Percentiles rank a stretch among this genome's conserved stretches.
These are phyloP conservation scores for Halisarca cf. caerulea DNA, from an alignment of 37 sponge, comb jelly and placozoan species.

Conservation along the genomic window DNA sequence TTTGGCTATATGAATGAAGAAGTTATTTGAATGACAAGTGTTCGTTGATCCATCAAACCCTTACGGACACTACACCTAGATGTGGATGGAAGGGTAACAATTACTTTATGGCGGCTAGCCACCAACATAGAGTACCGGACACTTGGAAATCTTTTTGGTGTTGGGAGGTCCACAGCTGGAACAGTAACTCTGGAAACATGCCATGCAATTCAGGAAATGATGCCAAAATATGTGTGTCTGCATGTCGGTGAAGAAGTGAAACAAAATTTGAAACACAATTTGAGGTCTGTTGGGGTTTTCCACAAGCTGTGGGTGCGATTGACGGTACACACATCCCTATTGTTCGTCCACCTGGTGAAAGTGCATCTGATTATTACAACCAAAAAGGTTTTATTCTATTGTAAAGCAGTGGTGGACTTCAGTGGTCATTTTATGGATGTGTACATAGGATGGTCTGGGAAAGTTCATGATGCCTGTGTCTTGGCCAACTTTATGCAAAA, in stretches of 20 bases:
- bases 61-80: too few relatives aligned
- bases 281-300: conserved; percentile 44
- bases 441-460: too few relatives aligned
- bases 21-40: too few relatives aligned
- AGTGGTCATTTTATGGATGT: too few relatives aligned
- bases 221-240: conserved; percentile 4
- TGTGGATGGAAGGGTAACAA: conserved; percentile 35
- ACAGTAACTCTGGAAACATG: conserved; percentile 29
- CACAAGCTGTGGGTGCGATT: conserved; percentile 43
- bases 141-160: conserved; percentile 33
- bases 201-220: conserved; percentile 17
- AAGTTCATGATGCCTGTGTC: too few relatives aligned
- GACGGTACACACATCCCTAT: conserved; percentile 50
- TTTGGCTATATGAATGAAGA: too few relatives aligned
- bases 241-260: conserved; percentile 6
- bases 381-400: too few relatives aligned
- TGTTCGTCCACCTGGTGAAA: conserved; percentile 13
- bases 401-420: too few relatives aligned
- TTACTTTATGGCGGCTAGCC: conserved; percentile 53
- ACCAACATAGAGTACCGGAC: conserved; percentile 49
- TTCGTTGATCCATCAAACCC: too few relatives aligned
- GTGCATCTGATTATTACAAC: conserved; percentile 48
- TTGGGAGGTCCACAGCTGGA: conserved; percentile 38
- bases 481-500: too few relatives aligned
- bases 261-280: conserved; percentile 15